Base-by-base conservation (phyloP, 2,888 invertebrate genomes). In the Phaonia tiefii region DNA sequence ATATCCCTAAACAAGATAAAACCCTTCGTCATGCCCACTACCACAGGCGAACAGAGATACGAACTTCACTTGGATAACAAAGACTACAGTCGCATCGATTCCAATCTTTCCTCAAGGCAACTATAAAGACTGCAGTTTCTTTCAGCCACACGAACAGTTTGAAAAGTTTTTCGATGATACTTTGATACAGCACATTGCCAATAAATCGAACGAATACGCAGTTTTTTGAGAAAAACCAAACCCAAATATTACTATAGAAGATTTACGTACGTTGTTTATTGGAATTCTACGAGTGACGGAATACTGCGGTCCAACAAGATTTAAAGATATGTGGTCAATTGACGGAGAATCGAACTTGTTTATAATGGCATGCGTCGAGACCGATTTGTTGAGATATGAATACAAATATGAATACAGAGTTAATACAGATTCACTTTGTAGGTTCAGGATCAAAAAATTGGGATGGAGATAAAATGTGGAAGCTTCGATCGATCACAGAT, bases 381-480 rank as follows among this genome's bases (percentile, higher is more conserved):
- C 17, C 65, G 75, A 10, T 82, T 80, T 39, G 17, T 56, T 7
- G 66, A 77, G 20, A 80, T 82, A 17, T 74, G 63, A 22, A 72
- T 56, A 75, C 65, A n/a, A n/a, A n/a, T n/a, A n/a, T n/a, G n/a
- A n/a, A n/a, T n/a, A n/a, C n/a, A n/a, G n/a, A n/a, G n/a, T n/a
- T n/a, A n/a, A n/a, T n/a, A n/a, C n/a, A 42, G 17, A 31, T 82
- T 17, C 74, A 82, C 25, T 82, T 82, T 20, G 49, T 42, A 69
- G 58, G 46, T 22, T 65, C 17, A 39, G 39, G 37, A 8, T 8
- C 13, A 20, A 13, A 11, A 11, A 51, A 42, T 0, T 25, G 13
- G 15, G 37, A 11, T 37, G 49, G 15, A 17, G 86, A 86, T 56
- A 87, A 85, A 82, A 77, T 86, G 74, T 79, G 81, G 67, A 86